Conservation (phyloP, 2,888 invertebrate genomes). For the Disparrhopalites patrizii region DNA sequence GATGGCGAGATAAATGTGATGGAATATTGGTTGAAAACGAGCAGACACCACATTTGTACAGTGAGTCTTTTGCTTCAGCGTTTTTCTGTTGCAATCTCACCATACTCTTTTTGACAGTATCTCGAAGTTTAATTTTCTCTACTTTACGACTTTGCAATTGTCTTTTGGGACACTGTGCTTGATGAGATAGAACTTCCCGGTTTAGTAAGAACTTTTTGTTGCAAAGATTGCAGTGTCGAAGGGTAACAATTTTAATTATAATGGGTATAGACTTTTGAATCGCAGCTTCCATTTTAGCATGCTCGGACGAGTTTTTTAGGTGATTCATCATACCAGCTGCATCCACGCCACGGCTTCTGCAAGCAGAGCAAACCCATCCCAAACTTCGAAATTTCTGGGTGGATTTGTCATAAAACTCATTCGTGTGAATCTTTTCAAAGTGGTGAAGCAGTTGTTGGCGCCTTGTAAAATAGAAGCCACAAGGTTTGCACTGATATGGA, state of each 20-base stretch:
- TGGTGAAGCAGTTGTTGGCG: not conserved
- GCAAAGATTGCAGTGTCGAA: not conserved
- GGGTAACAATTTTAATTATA: not conserved
- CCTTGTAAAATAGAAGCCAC: slow-evolving; percentile 15
- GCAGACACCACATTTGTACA: not conserved
- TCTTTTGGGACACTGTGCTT: not conserved
- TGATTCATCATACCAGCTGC: slow-evolving; percentile 11
- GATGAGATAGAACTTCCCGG: slow-evolving; percentile 1
- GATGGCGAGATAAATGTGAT: not conserved
- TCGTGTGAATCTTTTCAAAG: slow-evolving; percentile 11
- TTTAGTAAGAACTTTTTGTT: not conserved
- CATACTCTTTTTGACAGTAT: not conserved
- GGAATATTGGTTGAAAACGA: not conserved
- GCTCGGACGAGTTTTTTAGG: slow-evolving; percentile 4
- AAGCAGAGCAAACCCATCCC: slow-evolving; percentile 19
- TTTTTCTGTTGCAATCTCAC: too few species aligned
- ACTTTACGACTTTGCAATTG: not conserved
- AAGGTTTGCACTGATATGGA: slow-evolving; percentile 22
- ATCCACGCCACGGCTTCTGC: not conserved
- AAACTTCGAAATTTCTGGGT: not conserved
- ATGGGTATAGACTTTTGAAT: slow-evolving; percentile 24
- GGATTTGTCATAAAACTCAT: not conserved
- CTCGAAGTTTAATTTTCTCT: not conserved
- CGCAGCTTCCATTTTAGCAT: slow-evolving; percentile 20
- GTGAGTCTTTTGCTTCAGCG: too few species aligned